Percentiles rank a stretch among this genome's conserved stretches.
phyloP scores from a whole-genome alignment of 1,140 invertebrate genomes.

The Papilio machaon region DNA sequence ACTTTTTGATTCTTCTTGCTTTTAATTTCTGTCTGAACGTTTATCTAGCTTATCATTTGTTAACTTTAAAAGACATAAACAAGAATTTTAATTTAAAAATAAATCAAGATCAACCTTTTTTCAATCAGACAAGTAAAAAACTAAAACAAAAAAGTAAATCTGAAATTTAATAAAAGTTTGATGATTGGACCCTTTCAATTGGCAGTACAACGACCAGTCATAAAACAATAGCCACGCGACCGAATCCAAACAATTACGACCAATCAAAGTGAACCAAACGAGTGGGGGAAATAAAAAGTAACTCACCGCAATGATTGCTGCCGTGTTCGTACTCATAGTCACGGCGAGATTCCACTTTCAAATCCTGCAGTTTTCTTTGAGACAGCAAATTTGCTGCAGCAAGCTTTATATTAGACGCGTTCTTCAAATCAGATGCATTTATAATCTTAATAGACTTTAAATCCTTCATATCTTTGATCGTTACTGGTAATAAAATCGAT shows the following conservation, averaged over 20 bases:
- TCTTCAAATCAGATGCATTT: slow-evolving; percentile 83
- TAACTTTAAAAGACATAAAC: no score
- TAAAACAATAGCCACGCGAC: slow-evolving; percentile 32
- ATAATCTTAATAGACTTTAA: slow-evolving; percentile 88
- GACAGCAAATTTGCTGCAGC: slow-evolving; percentile 78
- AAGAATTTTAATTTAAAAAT: no score
- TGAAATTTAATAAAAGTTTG: neutral
- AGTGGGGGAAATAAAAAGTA: slow-evolving; percentile 30
- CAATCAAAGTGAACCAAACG: slow-evolving; percentile 41
- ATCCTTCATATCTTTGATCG: slow-evolving; percentile 86
- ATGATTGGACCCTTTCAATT: neutral
- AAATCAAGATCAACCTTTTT: neutral
- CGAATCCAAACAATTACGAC: slow-evolving; percentile 49
- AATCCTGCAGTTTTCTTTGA: slow-evolving; percentile 74
- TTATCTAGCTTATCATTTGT: no score
- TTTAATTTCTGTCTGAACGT: no score
- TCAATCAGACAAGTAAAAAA: neutral
- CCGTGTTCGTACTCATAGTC: slow-evolving; percentile 71
- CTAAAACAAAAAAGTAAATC: neutral
- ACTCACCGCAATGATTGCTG: slow-evolving; percentile 68
- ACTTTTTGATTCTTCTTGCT: no score
- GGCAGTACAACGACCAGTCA: slow-evolving; percentile 34
- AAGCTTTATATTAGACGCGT: slow-evolving; percentile 81
- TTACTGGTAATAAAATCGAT: slow-evolving; percentile 86
- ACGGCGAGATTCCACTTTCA: slow-evolving; percentile 64